A percentile compares a stretch with the other conserved stretches of the same genome.
Evolutionary conservation across 2,113 vertebrate species (phyloP).

Genomic region (Scartelaos histophorus): DNA sequence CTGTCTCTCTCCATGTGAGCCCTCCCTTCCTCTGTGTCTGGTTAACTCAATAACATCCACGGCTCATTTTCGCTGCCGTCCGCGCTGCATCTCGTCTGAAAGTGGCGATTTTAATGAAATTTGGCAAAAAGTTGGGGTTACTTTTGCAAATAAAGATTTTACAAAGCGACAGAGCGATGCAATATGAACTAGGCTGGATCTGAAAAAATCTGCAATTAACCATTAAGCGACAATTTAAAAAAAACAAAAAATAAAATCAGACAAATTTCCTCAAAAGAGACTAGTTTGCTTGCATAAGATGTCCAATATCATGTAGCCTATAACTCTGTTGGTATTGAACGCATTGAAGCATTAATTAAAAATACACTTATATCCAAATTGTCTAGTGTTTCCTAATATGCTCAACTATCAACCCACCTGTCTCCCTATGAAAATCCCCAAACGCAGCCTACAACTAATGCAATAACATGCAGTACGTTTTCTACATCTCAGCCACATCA

Average conservation of each 20-base stretch:
- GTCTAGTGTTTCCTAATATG: too few relatives aligned
- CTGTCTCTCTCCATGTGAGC: conserved; percentile 38
- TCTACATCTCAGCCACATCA: conserved; percentile 58
- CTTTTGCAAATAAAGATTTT: background rate
- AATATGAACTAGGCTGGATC: too few relatives aligned
- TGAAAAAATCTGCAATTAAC: too few relatives aligned
- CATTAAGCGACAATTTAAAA: too few relatives aligned
- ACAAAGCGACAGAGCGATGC: too few relatives aligned
- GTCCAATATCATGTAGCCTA: background rate
- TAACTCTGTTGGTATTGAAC: background rate
- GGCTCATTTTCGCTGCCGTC: background rate
- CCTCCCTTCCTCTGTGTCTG: conserved; percentile 52
- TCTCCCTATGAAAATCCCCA: too few relatives aligned
- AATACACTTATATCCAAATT: too few relatives aligned
- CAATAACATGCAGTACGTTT: conserved; percentile 66
- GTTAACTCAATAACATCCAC: conserved; percentile 68
- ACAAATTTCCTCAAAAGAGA: background rate
- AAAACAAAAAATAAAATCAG: too few relatives aligned
- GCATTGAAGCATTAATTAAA: too few relatives aligned
- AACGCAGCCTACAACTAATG: background rate
- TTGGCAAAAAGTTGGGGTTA: too few relatives aligned
- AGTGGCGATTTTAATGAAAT: conserved; percentile 27
- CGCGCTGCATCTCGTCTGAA: conserved; percentile 41
- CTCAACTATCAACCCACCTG: too few relatives aligned
- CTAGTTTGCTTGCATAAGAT: background rate